phyloP scores from a whole-genome alignment of 2,797 vertebrate species.

The Lindbergichthys nudifrons region DNA sequence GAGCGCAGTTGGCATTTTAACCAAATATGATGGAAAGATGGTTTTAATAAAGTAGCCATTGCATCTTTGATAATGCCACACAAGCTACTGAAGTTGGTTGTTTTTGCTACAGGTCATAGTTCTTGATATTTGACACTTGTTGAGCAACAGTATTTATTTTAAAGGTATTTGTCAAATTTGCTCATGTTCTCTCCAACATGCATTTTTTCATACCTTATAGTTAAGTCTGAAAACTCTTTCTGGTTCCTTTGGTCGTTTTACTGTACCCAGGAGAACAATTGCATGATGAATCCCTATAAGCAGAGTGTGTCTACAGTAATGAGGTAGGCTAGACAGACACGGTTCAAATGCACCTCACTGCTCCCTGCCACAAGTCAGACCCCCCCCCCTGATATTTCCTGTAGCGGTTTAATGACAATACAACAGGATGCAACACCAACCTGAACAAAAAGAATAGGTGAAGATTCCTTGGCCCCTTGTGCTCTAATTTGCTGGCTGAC shows the following conservation, averaged over 20 bases:
- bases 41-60: no score
- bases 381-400: conserved; percentile 34
- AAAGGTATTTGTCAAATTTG: not conserved
- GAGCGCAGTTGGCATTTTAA: no score
- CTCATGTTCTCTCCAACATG: not conserved
- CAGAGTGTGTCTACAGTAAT: not conserved
- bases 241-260: not conserved
- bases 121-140: not conserved
- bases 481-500: conserved; percentile 78
- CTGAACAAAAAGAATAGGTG: conserved; percentile 60
- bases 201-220: not conserved
- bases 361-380: conserved; percentile 31
- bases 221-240: not conserved
- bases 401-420: conserved; percentile 55
- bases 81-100: no score
- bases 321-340: conserved; percentile 1
- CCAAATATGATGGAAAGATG: no score
- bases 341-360: conserved; percentile 1
- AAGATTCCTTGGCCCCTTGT: conserved; percentile 60
- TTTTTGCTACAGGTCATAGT: not conserved
- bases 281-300: not conserved
- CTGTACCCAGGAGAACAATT: not conserved
- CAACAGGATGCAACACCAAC: conserved; percentile 56
- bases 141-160: not conserved
- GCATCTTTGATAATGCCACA: no score